These are phyloP conservation scores for Thalassarche chlororhynchos DNA, from an alignment of 2,113 vertebrate genomes.

Conservation along the genomic window DNA sequence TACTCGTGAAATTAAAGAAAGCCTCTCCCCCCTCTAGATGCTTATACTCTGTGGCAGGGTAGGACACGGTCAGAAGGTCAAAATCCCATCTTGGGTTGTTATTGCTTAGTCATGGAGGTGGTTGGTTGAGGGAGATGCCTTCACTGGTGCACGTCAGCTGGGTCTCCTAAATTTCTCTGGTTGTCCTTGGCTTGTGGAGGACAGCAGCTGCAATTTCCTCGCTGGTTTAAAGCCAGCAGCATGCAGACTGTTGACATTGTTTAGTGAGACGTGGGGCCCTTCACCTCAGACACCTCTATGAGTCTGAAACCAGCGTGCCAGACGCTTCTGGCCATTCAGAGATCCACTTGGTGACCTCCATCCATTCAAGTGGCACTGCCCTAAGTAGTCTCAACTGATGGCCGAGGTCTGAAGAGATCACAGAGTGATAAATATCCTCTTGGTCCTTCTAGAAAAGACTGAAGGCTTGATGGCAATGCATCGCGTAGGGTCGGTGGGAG, in stretches of 20 bases:
- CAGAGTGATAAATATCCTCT: neutral
- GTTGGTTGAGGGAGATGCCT: neutral
- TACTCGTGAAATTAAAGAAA: neutral
- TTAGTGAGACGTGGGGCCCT: neutral
- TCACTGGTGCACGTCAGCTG: neutral
- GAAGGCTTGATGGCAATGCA: fast-evolving
- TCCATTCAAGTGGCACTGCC: neutral
- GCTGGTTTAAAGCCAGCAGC: conserved; percentile 23
- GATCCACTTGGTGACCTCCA: neutral
- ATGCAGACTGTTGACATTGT: neutral
- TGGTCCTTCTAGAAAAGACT: neutral
- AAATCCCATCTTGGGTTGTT: neutral
- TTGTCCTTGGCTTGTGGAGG: conserved; percentile 22
- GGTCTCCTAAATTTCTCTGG: neutral
- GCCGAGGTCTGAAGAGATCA: neutral
- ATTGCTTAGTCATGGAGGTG: neutral
- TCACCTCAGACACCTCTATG: neutral
- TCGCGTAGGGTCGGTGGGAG: fast-evolving
- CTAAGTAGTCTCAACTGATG: neutral
- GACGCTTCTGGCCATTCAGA: neutral
- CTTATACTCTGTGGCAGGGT: neutral
- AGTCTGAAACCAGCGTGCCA: neutral
- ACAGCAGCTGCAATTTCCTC: conserved; percentile 8
- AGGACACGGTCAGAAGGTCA: neutral
- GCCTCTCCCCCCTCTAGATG: neutral